Conservation (phyloP, 2,797 vertebrate genomes). For the Jordanella pulchra region DNA sequence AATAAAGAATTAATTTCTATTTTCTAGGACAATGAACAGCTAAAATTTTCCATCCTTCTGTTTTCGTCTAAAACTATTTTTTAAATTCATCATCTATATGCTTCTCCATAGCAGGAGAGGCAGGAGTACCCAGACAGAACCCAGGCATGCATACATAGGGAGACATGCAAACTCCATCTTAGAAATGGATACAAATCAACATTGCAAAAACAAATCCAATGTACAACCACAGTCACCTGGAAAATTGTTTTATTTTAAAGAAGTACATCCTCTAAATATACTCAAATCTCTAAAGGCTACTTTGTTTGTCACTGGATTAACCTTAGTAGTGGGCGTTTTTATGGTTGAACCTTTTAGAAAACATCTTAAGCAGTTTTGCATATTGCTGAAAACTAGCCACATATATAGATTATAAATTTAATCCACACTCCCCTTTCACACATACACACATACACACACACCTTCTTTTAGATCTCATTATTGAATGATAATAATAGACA, state of each 20-base stretch:
- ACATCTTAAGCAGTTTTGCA: not conserved
- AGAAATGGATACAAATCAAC: not conserved
- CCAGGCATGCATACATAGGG: not conserved
- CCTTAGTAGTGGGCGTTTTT: not conserved
- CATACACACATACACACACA: conserved; percentile 20
- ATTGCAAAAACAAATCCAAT: not conserved
- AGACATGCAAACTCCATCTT: not conserved
- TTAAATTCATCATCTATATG: too few relatives aligned
- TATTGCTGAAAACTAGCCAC: not conserved
- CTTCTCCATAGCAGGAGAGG: too few relatives aligned
- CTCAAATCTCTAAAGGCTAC: not conserved
- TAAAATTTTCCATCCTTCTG: too few relatives aligned
- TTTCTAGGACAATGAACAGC: too few relatives aligned
- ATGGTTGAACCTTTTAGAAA: not conserved
- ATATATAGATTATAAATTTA: conserved; percentile 4
- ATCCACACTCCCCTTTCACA: not conserved
- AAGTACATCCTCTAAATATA: not conserved
- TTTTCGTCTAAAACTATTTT: too few relatives aligned
- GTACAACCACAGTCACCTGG: not conserved
- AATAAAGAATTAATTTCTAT: too few relatives aligned
- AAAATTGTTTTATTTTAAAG: not conserved
- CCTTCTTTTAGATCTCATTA: conserved; percentile 72
- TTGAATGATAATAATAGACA: conserved; percentile 78
- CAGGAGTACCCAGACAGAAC: not conserved
- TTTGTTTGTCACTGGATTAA: not conserved